Base-by-base conservation (phyloP, 2,797 vertebrate genomes). In the Hoplostethus atlanticus region DNA sequence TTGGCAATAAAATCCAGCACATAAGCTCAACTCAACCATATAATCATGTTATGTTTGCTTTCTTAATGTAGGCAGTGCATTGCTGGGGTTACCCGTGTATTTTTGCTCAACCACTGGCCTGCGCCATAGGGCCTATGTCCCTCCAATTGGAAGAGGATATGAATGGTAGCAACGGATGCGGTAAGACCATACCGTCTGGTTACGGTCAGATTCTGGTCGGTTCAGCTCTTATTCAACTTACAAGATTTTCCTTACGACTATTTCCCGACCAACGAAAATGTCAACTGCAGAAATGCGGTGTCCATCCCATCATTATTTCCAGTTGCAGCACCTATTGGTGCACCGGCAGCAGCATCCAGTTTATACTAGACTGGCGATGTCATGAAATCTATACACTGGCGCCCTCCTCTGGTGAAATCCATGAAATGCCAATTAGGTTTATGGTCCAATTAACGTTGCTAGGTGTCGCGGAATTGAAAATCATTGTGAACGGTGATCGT, bases 401-500 rank as follows among this genome's bases (percentile, higher is more conserved):
- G 68, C 85, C 84, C 59, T 3, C 86, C 6, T 48, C 30, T 80
- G 86, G 83, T 6, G 15, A 36, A 34, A 54, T 2, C 0, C 2
- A 0, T 0, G 53, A 50, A 65, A 3, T 50, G 64, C 30, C 46
- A 11, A 16, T 30, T 6, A 2, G 5, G 34, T n/a, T 0, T 2
- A 2, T 51, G 52, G 63, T 53, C 44, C 44, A 46, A 46, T 46
- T 46, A 46, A 3, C 44, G 44, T 46, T 46, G 44, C 12, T 46
- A 15, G 44, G 44, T 13, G 44, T 46, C 44, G 40, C 58, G 9
- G 61, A 36, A n/a, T n/a, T 1, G 44, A 12, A 46, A 46, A 46
- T 15, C 44, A 4, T 46, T 15, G 28, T 3, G 13, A 3, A 12
- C n/a, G 50, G 47, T 25, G 38, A 48, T 52, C 11, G 30, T 13